Percentiles rank a stretch among this genome's conserved stretches.
phyloP scores from a whole-genome alignment of 2,113 vertebrate species.

The Halichoeres trimaculatus region DNA sequence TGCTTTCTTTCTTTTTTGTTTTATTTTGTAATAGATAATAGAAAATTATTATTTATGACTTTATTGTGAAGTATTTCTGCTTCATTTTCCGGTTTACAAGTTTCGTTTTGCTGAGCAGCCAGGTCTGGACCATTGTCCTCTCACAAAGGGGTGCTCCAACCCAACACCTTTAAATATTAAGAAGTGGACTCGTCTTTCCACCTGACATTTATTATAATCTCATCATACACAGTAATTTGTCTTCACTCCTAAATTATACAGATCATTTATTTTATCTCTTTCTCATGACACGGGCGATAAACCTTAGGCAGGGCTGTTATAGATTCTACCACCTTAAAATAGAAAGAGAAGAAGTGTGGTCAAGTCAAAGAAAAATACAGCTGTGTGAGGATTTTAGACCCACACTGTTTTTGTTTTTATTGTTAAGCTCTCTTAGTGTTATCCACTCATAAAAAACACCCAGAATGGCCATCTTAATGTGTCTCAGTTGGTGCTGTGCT shows the following conservation, averaged over 20 bases:
- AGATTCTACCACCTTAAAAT: neutral
- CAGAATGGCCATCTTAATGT: too few relatives aligned
- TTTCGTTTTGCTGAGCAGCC: neutral
- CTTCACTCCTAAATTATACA: neutral
- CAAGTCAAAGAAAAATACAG: neutral
- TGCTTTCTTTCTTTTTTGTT: too few relatives aligned
- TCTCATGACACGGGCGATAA: neutral
- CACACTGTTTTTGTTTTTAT: too few relatives aligned
- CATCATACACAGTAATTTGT: neutral
- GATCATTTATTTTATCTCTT: neutral
- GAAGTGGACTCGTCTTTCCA: neutral
- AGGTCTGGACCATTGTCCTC: constrained; percentile 58
- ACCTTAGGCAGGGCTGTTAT: neutral
- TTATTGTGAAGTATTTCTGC: constrained; percentile 50
- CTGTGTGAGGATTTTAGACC: too few relatives aligned
- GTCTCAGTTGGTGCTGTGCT: too few relatives aligned
- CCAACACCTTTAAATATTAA: neutral
- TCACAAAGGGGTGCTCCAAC: constrained; percentile 29
- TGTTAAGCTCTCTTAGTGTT: too few relatives aligned
- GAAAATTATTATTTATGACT: too few relatives aligned
- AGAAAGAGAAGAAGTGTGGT: neutral
- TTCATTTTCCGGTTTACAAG: constrained; percentile 13
- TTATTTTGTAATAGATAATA: too few relatives aligned
- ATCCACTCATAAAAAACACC: too few relatives aligned
- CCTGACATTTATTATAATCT: neutral